These are phyloP conservation scores for Genyomyrus donnyi DNA, from an alignment of 2,113 vertebrate species.

Conservation along the genomic window DNA sequence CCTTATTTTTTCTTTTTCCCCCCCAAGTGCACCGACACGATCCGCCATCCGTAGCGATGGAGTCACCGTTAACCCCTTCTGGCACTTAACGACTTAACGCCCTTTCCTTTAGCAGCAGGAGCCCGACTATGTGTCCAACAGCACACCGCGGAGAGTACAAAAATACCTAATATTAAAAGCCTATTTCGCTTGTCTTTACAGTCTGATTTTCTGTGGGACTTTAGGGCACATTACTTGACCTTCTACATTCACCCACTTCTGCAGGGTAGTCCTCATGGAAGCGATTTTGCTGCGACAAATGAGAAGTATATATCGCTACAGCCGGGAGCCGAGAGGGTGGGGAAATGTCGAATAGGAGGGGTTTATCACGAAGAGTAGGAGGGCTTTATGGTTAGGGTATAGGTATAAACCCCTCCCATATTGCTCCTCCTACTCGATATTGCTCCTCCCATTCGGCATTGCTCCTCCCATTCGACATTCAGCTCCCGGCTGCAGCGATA, in stretches of 20 bases:
- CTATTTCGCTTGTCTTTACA: not conserved
- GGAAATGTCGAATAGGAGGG: no score
- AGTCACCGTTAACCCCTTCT: constrained; percentile 4
- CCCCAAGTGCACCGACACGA: not conserved
- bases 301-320: no score
- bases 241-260: not conserved
- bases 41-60: not conserved
- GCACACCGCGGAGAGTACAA: not conserved
- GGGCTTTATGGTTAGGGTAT: no score
- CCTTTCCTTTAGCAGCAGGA: not conserved
- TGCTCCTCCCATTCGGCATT: no score
- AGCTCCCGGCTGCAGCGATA: no score
- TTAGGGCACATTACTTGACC: not conserved
- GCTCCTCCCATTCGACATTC: no score
- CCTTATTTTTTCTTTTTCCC: not conserved
- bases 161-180: not conserved
- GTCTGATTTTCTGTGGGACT: not conserved
- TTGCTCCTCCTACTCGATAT: no score
- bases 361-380: no score
- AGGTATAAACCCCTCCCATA: no score
- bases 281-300: not conserved
- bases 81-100: not conserved
- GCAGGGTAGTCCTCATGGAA: not conserved
- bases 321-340: no score
- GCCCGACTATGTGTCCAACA: not conserved